phyloP scores from a whole-genome alignment of 64 coral and sea anemone species.

The Stichodactyla helianthus region DNA sequence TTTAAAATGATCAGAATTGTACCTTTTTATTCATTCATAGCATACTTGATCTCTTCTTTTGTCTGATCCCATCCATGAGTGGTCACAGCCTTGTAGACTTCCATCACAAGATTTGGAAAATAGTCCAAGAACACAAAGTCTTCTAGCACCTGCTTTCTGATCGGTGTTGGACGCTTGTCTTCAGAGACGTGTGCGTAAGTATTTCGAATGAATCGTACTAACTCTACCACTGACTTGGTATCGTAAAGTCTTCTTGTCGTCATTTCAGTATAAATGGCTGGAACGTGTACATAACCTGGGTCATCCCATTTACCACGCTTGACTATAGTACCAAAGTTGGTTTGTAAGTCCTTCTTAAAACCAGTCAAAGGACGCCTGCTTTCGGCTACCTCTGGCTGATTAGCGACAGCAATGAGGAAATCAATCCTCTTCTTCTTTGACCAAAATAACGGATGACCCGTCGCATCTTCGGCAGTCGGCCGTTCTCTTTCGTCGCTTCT shows the following conservation, averaged over 20 bases:
- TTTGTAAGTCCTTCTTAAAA: not conserved
- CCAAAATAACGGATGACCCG: conserved; percentile 26
- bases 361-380: not conserved
- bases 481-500: not conserved
- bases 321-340: not conserved
- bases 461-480: not conserved
- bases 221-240: not conserved
- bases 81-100: conserved; percentile 6
- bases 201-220: conserved; percentile 23
- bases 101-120: conserved; percentile 19
- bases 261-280: conserved; percentile 18
- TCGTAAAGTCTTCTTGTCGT: not conserved
- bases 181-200: not conserved
- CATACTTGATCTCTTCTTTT: not conserved
- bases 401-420: conserved; percentile 20
- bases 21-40: not conserved
- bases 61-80: conserved; percentile 9
- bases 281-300: not conserved
- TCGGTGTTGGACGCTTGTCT: not conserved
- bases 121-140: conserved; percentile 10
- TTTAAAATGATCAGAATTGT: not conserved
- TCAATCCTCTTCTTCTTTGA: conserved; percentile 9
- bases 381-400: not conserved
- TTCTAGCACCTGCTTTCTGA: not conserved
- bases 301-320: not conserved